Evolutionary conservation across 2,113 vertebrate species (phyloP).

Genomic region (Toxotes chatareus): DNA sequence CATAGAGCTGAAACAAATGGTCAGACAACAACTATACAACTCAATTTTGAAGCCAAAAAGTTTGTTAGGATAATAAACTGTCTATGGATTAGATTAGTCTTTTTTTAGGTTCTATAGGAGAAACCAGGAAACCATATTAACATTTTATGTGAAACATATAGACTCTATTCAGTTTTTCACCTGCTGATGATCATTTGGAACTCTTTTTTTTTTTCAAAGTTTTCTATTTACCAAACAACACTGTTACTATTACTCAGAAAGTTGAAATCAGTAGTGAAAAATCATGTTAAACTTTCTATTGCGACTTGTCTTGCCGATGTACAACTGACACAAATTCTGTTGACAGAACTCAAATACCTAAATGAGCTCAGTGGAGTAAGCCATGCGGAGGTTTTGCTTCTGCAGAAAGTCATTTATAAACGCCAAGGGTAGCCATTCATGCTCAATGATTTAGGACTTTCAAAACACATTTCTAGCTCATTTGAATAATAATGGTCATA

Average conservation of each 20-base stretch:
- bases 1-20: no score
- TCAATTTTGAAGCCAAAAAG: no score
- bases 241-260: slow-evolving; percentile 46
- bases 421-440: slow-evolving; percentile 84
- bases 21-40: no score
- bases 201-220: not conserved
- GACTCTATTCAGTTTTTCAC: not conserved
- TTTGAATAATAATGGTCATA: slow-evolving; percentile 89
- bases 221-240: slow-evolving; percentile 26
- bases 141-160: not conserved
- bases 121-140: not conserved
- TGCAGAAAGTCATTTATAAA: slow-evolving; percentile 86
- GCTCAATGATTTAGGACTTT: slow-evolving; percentile 87
- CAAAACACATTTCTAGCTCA: slow-evolving; percentile 85
- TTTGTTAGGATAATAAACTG: not conserved
- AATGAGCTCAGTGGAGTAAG: slow-evolving; percentile 82
- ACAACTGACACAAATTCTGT: slow-evolving; percentile 74
- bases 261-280: slow-evolving; percentile 50
- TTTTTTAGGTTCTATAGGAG: not conserved
- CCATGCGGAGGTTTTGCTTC: slow-evolving; percentile 78
- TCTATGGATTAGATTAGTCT: not conserved
- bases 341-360: slow-evolving; percentile 77
- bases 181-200: slow-evolving; percentile 24
- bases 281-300: slow-evolving; percentile 73
- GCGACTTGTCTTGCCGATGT: slow-evolving; percentile 63